Conservation (phyloP, 2,113 vertebrate species). For the human (Homo sapiens) region DNA sequence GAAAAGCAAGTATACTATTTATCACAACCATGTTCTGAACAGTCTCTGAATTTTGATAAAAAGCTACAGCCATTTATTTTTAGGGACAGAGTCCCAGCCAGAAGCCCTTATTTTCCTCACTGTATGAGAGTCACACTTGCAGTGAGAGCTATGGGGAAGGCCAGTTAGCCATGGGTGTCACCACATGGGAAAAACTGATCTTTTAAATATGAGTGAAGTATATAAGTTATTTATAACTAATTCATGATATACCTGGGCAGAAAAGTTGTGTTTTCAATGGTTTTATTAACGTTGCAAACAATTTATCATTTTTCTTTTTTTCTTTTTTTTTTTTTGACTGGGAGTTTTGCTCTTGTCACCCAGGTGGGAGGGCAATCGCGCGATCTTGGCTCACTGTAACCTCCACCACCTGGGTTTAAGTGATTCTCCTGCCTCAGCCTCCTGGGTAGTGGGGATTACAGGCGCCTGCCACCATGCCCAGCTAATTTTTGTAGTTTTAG, state of each 20-base stretch:
- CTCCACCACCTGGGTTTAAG: too few species aligned
- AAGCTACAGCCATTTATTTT: neutral
- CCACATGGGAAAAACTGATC: neutral
- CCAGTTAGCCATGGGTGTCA: neutral
- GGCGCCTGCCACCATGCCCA: too few species aligned
- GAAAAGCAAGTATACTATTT: neutral
- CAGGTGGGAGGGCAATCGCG: fast-evolving
- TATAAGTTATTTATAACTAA: neutral
- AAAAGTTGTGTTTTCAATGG: neutral
- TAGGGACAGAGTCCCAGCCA: neutral
- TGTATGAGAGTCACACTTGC: neutral
- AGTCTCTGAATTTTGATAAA: neutral
- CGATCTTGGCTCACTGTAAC: too few species aligned
- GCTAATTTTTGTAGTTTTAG: too few species aligned
- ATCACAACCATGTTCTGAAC: neutral
- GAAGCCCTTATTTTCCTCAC: neutral
- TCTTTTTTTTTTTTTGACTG: too few species aligned
- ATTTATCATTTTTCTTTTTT: neutral
- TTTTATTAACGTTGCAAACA: neutral
- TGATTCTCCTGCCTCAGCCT: too few species aligned
- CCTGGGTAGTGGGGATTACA: too few species aligned
- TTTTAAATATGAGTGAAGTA: neutral
- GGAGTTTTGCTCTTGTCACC: too few species aligned
- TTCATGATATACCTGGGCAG: neutral
- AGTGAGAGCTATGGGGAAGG: neutral